phyloP scores from a whole-genome alignment of 1,140 invertebrate species.

The Dreissena polymorpha region DNA sequence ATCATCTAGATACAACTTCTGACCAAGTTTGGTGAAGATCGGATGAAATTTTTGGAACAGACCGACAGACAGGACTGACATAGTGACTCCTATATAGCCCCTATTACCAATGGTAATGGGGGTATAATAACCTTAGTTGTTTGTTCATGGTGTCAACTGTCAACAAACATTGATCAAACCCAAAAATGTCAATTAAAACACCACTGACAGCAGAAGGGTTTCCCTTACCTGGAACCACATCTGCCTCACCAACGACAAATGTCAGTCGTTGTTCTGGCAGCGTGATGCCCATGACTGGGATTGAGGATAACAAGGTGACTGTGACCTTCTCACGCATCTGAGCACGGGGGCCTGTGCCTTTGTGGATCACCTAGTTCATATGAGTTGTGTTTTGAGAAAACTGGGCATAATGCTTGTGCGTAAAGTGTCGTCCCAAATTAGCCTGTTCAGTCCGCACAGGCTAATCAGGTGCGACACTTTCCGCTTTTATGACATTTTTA shows the following conservation, averaged over 20 bases:
- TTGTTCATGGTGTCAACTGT: not conserved
- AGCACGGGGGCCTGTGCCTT: conserved; percentile 20
- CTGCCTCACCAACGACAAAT: conserved; percentile 29
- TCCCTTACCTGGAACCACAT: conserved; percentile 42
- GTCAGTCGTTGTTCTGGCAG: conserved; percentile 11
- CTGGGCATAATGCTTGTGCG: too few species aligned
- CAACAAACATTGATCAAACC: not conserved
- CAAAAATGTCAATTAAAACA: not conserved
- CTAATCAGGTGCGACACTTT: too few species aligned
- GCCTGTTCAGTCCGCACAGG: too few species aligned
- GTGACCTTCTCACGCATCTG: conserved; percentile 35
- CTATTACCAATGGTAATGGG: too few species aligned
- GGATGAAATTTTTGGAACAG: too few species aligned
- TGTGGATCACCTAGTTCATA: conserved; percentile 9
- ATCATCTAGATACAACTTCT: too few species aligned
- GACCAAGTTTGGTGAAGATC: too few species aligned
- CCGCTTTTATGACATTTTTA: too few species aligned
- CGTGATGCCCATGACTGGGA: conserved; percentile 23
- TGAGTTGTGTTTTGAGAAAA: too few species aligned
- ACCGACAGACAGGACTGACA: too few species aligned
- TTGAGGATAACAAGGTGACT: not conserved
- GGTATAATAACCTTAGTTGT: not conserved
- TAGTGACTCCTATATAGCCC: too few species aligned
- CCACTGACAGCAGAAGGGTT: not conserved
- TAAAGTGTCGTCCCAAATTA: too few species aligned